Percentiles rank a stretch among this genome's conserved stretches.
Conservation (phyloP, 2,888 invertebrate genomes). For the Mesorhabditis spiculigera region DNA sequence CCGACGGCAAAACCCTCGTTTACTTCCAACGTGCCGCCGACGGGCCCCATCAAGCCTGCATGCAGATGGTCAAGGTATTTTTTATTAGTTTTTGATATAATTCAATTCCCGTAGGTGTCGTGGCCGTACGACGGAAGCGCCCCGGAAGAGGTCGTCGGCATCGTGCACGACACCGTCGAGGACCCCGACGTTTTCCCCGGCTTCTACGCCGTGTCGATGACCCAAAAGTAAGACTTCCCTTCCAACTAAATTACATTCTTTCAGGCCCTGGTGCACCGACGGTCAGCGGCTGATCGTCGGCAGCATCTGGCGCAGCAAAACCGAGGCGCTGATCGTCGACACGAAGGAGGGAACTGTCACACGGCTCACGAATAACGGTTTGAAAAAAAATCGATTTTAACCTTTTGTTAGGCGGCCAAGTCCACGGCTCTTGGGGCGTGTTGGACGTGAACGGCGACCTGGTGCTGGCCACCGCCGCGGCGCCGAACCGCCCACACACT, state of each 20-base stretch:
- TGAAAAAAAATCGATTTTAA: too few relatives aligned
- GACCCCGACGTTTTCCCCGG: conserved; percentile 24
- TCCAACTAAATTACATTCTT: conserved; percentile 5
- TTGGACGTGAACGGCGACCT: conserved; percentile 44
- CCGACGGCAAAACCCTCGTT: conserved; percentile 37
- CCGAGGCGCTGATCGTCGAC: conserved; percentile 40
- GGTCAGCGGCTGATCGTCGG: conserved; percentile 36
- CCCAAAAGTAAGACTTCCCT: neutral
- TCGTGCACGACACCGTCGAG: conserved; percentile 21
- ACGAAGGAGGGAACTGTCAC: conserved; percentile 27
- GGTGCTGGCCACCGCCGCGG: conserved; percentile 38
- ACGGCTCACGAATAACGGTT: conserved; percentile 37
- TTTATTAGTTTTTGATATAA: neutral
- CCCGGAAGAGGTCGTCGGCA: conserved; percentile 27
- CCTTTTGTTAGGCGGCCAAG: conserved; percentile 10
- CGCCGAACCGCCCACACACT: conserved; percentile 48
- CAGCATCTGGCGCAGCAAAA: conserved; percentile 42
- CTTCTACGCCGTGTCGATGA: conserved; percentile 14
- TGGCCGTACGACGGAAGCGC: conserved; percentile 30
- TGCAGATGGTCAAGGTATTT: conserved; percentile 31
- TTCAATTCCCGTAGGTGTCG: conserved; percentile 12
- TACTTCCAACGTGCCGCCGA: conserved; percentile 38
- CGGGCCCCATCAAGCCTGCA: conserved; percentile 47
- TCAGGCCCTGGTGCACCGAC: conserved; percentile 39
- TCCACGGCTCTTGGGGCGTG: conserved; percentile 41